Base-by-base conservation (phyloP, 2,113 vertebrate species). In the Alosa alosa region DNA sequence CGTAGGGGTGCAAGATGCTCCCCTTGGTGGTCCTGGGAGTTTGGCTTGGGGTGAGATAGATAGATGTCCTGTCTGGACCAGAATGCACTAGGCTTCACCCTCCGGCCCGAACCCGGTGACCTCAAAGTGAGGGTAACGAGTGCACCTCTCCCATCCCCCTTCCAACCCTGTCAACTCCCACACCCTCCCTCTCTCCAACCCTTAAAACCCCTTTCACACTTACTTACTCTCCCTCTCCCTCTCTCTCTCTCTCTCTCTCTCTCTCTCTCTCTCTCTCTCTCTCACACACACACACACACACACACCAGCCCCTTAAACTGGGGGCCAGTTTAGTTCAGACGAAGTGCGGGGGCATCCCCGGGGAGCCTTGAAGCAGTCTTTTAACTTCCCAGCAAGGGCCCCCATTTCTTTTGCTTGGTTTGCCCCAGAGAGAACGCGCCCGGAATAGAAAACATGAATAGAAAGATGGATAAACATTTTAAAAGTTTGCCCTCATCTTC, bases 341-440 rank as follows among this genome's bases (percentile, higher is more conserved):
- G 45, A 82, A 86, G 41, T 41, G 46, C 39, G n/a, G 82, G 36
- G 50, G 57, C 83, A 57, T 64, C 84, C 87, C 81, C 87, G 39
- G 45, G 82, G 87, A 87, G 88, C 82, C 72, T 44, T 25, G 88
- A 75, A 86, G 36, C 84, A 87, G 82, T 82, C 90, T 90, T 89
- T 91, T 82, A 91, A 86, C 81, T 86, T 89, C 83, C 82, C 86
- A 36, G 84, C 86, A 85, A 86, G 47, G 87, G 60, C 78, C 64
- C 68, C 64, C 68, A 85, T 72, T 89, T 45, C 81, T 81, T 78
- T 72, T 25, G 15, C 13, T 44, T 82, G 15, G 25, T 75, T 83
- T 64, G 46, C 81, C 82, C 47, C 17, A 31, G 10, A 86, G 25
- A 36, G 50, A 85, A 75, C 83, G 25, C 50, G 13, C 88, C 84